phyloP scores from a whole-genome alignment of 2,113 vertebrate genomes.

The Entomyzon cyanotis region DNA sequence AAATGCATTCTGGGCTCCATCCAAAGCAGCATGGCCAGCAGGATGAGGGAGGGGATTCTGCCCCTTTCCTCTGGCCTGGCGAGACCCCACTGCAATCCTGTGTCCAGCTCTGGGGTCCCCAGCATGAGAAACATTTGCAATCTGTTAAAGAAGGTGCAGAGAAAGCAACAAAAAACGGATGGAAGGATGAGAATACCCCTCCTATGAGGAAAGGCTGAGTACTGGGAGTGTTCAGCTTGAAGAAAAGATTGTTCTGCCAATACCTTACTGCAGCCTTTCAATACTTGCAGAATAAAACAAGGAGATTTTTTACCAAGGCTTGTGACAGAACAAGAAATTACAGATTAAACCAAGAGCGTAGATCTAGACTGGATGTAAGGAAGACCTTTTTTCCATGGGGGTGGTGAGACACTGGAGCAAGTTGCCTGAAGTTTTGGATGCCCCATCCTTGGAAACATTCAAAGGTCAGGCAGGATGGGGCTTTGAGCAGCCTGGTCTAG shows the following conservation, averaged over 20 bases:
- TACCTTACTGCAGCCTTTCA: neutral
- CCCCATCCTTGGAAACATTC: neutral
- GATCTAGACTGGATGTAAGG: neutral
- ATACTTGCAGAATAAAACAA: neutral
- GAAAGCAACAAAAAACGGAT: neutral
- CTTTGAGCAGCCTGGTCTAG: neutral
- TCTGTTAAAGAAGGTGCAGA: neutral
- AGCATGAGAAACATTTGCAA: neutral
- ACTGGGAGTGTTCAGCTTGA: neutral
- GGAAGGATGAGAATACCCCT: neutral
- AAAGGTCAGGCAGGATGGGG: neutral
- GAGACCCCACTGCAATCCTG: neutral
- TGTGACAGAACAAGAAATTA: neutral
- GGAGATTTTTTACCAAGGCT: neutral
- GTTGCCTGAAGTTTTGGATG: neutral
- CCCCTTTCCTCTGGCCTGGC: neutral
- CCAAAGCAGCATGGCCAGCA: neutral
- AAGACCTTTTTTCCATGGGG: neutral
- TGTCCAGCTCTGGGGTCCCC: neutral
- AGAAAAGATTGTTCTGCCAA: neutral
- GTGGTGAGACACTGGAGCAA: neutral
- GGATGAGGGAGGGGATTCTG: neutral
- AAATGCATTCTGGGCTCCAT: rapidly evolving
- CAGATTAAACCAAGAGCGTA: neutral
- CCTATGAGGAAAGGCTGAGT: neutral